Evolutionary conservation across 2,888 invertebrate genomes (phyloP), one percentile per base, ranked within the genome.

Genomic region (Noctua janthe): DNA sequence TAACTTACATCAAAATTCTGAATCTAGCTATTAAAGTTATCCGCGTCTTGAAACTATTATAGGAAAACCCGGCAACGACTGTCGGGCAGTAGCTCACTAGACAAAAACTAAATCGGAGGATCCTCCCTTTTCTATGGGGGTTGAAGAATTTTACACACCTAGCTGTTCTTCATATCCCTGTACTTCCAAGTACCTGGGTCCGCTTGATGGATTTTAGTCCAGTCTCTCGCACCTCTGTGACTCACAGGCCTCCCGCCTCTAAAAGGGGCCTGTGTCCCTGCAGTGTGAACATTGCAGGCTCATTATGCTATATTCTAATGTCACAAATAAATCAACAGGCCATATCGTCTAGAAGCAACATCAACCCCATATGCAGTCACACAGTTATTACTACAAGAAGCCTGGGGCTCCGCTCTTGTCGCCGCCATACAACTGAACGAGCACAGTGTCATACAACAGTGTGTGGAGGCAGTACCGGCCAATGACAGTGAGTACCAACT

Each of bases 341-440:
- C 86, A 0, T 99, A 98, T 96, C 98, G 99, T 81, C 97, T 99
- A 43, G 99, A 99, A 84, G 95, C 98, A 8, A 98, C 98, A 62
- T 98, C 99, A 2, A 99, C 99, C 0, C 99, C 99, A 0, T 96
- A 97, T 35, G 97, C 98, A 0, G 97, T 98, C 7, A 97, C 97
- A 81, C 95, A 97, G 78, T 96, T 97, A 0, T 92, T 99, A 0
- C 90, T 93, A 0, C 95, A 97, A 2, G 93, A 96, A 71, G 97
- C 98, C 71, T 98, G 98, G 96, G 97, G 98, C 1, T 97, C 97
- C 92, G 99, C 99, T 0, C 94, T 99, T 20, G 98, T 98, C 91
- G 98, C 98, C 97, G 97, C 99, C 0, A 94, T 99, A 78, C 98
- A 98, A 91, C 96, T 99, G 2, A 96, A 94, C 92, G 99, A 99